Percentiles rank a stretch among this genome's conserved stretches.
phyloP scores from a whole-genome alignment of 2,888 invertebrate genomes.

The Microplitis deprimator region DNA sequence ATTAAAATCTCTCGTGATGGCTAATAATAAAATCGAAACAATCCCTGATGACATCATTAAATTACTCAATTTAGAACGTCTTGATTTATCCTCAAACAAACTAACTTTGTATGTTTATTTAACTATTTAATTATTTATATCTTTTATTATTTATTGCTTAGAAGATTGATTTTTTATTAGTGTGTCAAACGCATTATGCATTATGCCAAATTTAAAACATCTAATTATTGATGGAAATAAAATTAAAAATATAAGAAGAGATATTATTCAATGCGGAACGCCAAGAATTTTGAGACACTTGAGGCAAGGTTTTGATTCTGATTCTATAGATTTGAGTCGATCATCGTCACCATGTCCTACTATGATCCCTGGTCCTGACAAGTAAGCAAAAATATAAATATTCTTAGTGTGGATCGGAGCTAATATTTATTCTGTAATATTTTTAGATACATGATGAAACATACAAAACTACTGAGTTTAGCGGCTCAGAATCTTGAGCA shows the following conservation, averaged over 20 bases:
- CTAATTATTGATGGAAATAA: constrained; percentile 90
- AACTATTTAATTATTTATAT: constrained; percentile 11
- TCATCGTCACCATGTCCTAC: constrained; percentile 61
- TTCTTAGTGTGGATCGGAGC: background rate
- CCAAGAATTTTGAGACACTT: constrained; percentile 84
- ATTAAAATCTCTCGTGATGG: constrained; percentile 82
- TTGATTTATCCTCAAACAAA: constrained; percentile 89
- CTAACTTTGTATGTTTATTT: constrained; percentile 71
- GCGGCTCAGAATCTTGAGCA: constrained; percentile 76
- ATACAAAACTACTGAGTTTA: constrained; percentile 76
- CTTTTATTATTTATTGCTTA: background rate
- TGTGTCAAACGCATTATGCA: constrained; percentile 62
- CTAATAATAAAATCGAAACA: constrained; percentile 84
- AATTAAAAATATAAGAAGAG: constrained; percentile 84
- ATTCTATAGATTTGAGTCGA: constrained; percentile 68
- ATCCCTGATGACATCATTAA: constrained; percentile 86
- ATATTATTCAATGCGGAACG: constrained; percentile 89
- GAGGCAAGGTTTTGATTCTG: constrained; percentile 76
- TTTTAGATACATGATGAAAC: constrained; percentile 74
- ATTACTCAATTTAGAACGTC: constrained; percentile 82
- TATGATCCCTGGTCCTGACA: constrained; percentile 73
- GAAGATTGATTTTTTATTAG: background rate
- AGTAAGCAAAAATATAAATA: constrained; percentile 68
- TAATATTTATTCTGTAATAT: constrained; percentile 2
- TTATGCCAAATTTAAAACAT: constrained; percentile 85